Evolutionary conservation across 2,797 vertebrate species (phyloP).

Genomic region (Chelon auratus): DNA sequence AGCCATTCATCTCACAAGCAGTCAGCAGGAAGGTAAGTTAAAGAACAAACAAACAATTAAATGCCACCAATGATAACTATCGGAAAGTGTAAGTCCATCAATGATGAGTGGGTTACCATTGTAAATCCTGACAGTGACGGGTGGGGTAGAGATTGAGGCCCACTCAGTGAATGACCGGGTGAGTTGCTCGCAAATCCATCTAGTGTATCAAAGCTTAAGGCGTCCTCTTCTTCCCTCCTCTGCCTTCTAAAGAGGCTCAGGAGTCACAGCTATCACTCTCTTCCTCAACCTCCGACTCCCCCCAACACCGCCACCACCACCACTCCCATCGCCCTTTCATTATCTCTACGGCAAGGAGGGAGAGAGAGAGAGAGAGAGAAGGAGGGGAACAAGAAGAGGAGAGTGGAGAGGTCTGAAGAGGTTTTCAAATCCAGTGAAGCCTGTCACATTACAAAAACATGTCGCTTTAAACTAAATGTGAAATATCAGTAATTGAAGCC

Average conservation of each 20-base stretch:
- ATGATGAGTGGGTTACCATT: conserved; percentile 58
- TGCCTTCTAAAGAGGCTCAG: conserved; percentile 70
- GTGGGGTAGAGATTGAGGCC: conserved; percentile 44
- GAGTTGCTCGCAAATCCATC: conserved; percentile 70
- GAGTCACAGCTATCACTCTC: conserved; percentile 80
- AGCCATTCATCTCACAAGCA: conserved; percentile 3
- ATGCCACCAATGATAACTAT: conserved; percentile 42
- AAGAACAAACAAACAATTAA: conserved; percentile 17
- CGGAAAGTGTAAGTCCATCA: conserved; percentile 63
- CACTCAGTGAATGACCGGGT: conserved; percentile 59
- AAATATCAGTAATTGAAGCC: conserved; percentile 95
- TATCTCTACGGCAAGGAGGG: conserved; percentile 81
- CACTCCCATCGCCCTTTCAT: conserved; percentile 74
- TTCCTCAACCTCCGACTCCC: conserved; percentile 32
- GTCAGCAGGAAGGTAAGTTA: neutral
- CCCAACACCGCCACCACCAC: conserved; percentile 3
- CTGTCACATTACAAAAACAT: conserved; percentile 95
- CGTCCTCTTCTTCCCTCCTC: conserved; percentile 51
- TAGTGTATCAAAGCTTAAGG: conserved; percentile 67
- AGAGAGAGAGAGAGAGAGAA: conserved; percentile 41
- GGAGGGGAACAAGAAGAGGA: conserved; percentile 52
- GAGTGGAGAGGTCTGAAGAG: conserved; percentile 87
- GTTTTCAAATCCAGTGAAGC: conserved; percentile 89
- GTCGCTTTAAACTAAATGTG: conserved; percentile 96
- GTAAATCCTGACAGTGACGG: conserved; percentile 67